Conservation (phyloP, 2,113 vertebrate genomes). For the Lophotis ruficrista region DNA sequence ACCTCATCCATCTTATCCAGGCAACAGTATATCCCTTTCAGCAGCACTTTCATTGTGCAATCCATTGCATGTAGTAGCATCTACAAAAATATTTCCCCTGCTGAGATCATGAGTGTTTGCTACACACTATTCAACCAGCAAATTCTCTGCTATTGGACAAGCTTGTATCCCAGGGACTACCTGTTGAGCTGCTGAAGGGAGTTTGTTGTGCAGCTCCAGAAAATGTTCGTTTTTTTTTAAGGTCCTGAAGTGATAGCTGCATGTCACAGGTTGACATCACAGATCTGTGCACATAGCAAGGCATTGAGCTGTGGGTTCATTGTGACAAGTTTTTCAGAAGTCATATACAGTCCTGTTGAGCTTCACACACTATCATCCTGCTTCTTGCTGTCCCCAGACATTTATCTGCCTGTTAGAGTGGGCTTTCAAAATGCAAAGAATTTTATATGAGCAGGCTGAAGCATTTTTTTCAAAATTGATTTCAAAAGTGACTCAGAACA, state of each 20-base stretch:
- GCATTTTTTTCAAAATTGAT: not conserved
- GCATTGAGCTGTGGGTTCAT: not conserved
- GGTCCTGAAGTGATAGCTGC: not conserved
- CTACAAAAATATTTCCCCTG: not conserved
- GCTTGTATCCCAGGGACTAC: not conserved
- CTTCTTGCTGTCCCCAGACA: not conserved
- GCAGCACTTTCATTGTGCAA: not conserved
- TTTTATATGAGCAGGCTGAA: not conserved
- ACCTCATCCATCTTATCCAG: not conserved
- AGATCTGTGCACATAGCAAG: not conserved
- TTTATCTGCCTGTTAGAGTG: not conserved
- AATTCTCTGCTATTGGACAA: not conserved
- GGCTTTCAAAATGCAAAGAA: not conserved
- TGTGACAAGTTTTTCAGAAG: not conserved
- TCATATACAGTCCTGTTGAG: not conserved
- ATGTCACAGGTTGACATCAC: not conserved
- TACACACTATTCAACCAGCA: not conserved
- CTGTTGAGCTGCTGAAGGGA: not conserved
- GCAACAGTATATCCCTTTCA: not conserved
- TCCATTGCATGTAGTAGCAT: not conserved
- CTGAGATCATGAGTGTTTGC: not conserved
- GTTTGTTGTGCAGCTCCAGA: not conserved
- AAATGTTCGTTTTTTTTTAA: not conserved
- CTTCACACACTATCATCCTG: not conserved
- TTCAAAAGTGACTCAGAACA: not conserved